These are phyloP conservation scores for Andricus curvator DNA, from an alignment of 2,888 invertebrate genomes.

Conservation along the genomic window DNA sequence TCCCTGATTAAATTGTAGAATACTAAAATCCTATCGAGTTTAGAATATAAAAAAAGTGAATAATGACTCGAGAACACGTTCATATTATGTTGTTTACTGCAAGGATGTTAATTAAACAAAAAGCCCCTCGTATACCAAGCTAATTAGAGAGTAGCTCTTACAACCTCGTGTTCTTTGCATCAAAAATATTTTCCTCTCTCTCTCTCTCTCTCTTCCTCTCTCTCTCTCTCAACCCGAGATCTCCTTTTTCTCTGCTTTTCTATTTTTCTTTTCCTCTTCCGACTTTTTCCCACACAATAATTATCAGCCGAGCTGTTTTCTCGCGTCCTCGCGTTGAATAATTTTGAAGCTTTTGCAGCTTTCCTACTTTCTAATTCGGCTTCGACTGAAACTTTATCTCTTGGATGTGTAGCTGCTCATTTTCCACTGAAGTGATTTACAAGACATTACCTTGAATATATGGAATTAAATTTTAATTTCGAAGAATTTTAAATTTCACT, in stretches of 20 bases:
- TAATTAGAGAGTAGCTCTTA: constrained; percentile 58
- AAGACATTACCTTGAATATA: not conserved
- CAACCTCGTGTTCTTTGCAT: constrained; percentile 41
- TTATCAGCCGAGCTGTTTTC: constrained; percentile 10
- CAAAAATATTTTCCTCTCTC: constrained; percentile 56
- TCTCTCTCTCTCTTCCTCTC: not conserved
- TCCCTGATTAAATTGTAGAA: not conserved
- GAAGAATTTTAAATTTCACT: not conserved
- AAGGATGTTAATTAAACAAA: constrained; percentile 64
- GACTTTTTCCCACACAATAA: not conserved
- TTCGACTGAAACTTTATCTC: constrained; percentile 12
- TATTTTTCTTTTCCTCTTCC: not conserved
- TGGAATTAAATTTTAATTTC: not conserved
- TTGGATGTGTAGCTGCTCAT: not conserved
- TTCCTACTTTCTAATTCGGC: not conserved
- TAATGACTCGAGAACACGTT: constrained; percentile 47
- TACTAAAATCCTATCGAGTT: not conserved
- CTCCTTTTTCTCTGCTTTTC: constrained; percentile 12
- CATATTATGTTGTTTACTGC: constrained; percentile 52
- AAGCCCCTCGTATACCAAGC: constrained; percentile 55
- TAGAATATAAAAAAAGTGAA: constrained; percentile 44
- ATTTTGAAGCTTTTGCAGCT: constrained; percentile 3
- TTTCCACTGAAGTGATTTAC: not conserved
- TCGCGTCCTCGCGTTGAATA: not conserved
- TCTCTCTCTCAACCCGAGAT: not conserved